Base-by-base conservation (phyloP, 2,113 vertebrate species). In the Amia ocellicauda region DNA sequence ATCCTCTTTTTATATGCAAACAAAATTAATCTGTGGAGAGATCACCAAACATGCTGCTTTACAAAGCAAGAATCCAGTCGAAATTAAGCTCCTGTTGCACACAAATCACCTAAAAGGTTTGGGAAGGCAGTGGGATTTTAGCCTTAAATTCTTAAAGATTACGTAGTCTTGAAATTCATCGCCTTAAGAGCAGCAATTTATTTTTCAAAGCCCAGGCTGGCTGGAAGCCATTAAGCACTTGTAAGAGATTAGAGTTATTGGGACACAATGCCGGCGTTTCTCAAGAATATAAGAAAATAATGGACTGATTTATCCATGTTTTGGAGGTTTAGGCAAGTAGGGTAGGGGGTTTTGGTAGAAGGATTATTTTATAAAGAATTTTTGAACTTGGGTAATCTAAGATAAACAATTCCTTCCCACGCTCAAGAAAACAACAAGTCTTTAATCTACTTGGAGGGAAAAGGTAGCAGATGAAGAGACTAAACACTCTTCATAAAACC, bases 21-120 rank as follows among this genome's bases (percentile, higher is more conserved):
- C 10, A 47, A 47, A n/a, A 19, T n/a, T n/a, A n/a, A n/a, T n/a
- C n/a, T n/a, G n/a, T n/a, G n/a, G n/a, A n/a, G n/a, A 47, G 16
- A 47, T 19, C 45, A 47, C 3, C 14, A 47, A 36, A 36, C 31
- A 36, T 36, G 31, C 1, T 17, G 2, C 2, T 47, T 19, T 47
- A 16, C 14, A 47, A 47, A 47, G n/a, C 45, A 47, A 11, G 45
- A 47, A 47, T 3, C 14, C 45, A 47, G 2, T 3, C 20, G 11
- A 54, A 54, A 54, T 54, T 54, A 54, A 54, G 24, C 51, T 24
- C 10, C 8, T 13, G 51, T 54, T 23, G 10, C 24, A 27, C 20
- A 54, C 5, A 54, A 54, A 54, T 54, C 51, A 54, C 22, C 51
- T 54, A 54, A 22, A 14, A 54, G 51, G 51, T 54, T 54, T 54